Conservation (phyloP, 2,113 vertebrate species). For the Zosterops lateralis region DNA sequence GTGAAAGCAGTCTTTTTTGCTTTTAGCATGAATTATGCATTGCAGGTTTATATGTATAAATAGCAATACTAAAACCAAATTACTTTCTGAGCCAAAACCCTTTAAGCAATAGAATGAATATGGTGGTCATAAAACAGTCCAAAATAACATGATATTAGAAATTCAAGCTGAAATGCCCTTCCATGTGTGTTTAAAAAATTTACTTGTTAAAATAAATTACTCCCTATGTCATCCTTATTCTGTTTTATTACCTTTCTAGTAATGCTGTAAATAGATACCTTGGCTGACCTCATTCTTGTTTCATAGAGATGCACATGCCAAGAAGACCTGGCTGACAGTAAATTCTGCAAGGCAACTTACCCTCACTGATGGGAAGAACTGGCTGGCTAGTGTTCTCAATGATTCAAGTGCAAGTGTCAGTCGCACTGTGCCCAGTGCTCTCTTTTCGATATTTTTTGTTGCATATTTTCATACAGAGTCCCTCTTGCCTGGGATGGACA, state of each 20-base stretch:
- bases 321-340: slow-evolving; percentile 17
- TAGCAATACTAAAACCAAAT: slow-evolving; percentile 3
- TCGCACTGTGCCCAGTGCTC: neutral
- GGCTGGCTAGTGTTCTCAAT: neutral
- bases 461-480: neutral
- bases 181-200: neutral
- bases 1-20: neutral
- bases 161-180: neutral
- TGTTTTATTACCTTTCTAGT: neutral
- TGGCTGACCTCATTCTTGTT: slow-evolving; percentile 37
- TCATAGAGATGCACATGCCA: neutral
- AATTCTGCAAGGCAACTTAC: neutral
- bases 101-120: neutral
- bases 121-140: neutral
- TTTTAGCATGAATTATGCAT: neutral
- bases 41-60: neutral
- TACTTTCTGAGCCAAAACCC: neutral
- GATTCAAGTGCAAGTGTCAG: neutral
- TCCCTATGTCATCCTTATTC: neutral
- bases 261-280: neutral
- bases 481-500: neutral
- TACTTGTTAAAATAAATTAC: neutral
- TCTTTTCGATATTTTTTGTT: neutral
- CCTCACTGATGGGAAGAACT: neutral
- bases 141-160: neutral